A percentile compares a stretch with the other conserved stretches of the same genome.
Evolutionary conservation across 2,113 vertebrate species (phyloP).

Genomic region (Phoenicopterus ruber): DNA sequence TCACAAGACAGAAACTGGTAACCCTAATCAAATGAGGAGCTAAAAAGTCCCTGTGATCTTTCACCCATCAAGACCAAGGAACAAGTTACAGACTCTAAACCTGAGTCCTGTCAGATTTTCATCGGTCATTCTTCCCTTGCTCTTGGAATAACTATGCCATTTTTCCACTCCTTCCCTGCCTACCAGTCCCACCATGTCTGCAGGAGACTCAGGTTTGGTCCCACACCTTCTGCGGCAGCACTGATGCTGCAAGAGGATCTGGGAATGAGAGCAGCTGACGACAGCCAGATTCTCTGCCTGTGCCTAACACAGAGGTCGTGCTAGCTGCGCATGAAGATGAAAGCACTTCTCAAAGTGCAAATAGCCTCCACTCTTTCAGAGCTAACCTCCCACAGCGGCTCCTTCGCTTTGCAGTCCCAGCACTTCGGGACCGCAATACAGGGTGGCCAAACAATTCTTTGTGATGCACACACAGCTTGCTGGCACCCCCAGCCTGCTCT

Average conservation of each 20-base stretch:
- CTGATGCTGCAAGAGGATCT: not conserved
- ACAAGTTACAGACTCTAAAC: not conserved
- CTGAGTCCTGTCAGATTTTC: not conserved
- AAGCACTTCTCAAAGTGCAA: not conserved
- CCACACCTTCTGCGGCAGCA: not conserved
- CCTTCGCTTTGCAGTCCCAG: not conserved
- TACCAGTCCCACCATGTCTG: not conserved
- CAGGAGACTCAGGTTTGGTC: not conserved
- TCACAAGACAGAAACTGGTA: not conserved
- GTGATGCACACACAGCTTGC: not conserved
- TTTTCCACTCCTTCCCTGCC: not conserved
- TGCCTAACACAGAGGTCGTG: not conserved
- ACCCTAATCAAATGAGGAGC: not conserved
- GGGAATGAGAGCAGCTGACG: not conserved
- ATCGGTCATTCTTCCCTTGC: not conserved
- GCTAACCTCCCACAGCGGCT: not conserved
- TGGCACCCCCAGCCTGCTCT: not conserved
- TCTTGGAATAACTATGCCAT: not conserved
- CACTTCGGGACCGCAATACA: fast-evolving
- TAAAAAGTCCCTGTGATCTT: not conserved
- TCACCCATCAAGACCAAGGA: not conserved
- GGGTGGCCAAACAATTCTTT: too few relatives aligned
- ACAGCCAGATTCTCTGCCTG: not conserved
- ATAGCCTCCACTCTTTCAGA: not conserved
- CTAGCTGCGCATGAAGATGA: not conserved